phyloP scores from a whole-genome alignment of 2,797 vertebrate genomes.

The Lagorchestes hirsutus region DNA sequence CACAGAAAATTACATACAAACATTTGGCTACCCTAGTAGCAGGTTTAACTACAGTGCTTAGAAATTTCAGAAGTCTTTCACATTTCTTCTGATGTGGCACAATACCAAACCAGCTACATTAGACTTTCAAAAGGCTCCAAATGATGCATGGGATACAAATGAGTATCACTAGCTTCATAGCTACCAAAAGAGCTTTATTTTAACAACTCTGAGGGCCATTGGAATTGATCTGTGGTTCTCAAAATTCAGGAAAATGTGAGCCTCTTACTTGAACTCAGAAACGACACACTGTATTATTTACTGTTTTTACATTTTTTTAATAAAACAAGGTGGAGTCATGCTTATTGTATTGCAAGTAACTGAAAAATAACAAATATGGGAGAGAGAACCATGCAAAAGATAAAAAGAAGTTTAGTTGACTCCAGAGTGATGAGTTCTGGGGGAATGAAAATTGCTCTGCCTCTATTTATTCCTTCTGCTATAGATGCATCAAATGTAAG shows the following conservation, averaged over 20 bases:
- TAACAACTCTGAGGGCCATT: background rate
- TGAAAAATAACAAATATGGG: conserved; percentile 12
- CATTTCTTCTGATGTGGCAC: background rate
- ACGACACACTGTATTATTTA: conserved; percentile 41
- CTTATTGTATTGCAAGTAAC: conserved; percentile 60
- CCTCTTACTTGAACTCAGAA: background rate
- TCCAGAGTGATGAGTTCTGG: background rate
- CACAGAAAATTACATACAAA: background rate
- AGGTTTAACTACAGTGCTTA: background rate
- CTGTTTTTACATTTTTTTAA: conserved; percentile 58
- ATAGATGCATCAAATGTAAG: background rate
- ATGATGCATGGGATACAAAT: background rate
- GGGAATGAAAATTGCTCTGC: background rate
- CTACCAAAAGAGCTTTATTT: conserved; percentile 12
- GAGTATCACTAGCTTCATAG: conserved; percentile 16
- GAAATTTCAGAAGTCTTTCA: conserved; percentile 8
- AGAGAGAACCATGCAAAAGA: conserved; percentile 7
- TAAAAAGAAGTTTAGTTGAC: background rate
- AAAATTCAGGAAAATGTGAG: conserved; percentile 56
- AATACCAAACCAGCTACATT: background rate
- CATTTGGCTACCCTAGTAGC: background rate
- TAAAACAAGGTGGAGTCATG: conserved; percentile 50
- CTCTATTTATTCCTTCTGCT: background rate
- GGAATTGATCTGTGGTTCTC: background rate
- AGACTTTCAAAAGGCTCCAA: background rate